Evolutionary conservation across 2,113 vertebrate species (phyloP).

Genomic region (Grallaria varia): DNA sequence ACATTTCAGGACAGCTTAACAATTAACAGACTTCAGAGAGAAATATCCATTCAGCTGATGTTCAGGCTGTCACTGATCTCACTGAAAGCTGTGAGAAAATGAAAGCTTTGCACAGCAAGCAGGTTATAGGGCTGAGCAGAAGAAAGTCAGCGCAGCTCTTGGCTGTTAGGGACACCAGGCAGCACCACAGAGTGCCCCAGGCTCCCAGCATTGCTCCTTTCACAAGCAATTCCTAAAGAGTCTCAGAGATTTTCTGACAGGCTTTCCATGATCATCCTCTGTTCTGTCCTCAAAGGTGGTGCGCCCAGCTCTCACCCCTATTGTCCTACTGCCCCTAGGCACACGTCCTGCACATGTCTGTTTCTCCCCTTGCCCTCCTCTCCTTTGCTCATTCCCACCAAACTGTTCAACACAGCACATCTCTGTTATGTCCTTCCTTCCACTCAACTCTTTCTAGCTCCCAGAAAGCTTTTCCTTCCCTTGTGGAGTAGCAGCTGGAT

Average conservation of each 20-base stretch:
- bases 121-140: not conserved
- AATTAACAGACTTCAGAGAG: not conserved
- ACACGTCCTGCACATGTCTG: accelerated
- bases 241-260: not conserved
- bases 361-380: not conserved
- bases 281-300: accelerated
- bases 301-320: not conserved
- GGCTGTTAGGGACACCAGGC: accelerated
- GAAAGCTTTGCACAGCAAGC: not conserved
- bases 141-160: not conserved
- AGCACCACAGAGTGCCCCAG: not conserved
- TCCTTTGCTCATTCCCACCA: not conserved
- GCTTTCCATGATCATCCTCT: not conserved
- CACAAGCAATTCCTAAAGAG: not conserved
- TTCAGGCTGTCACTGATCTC: not conserved
- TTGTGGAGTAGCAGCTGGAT: not conserved
- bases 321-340: not conserved
- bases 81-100: not conserved
- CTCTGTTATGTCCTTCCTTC: not conserved
- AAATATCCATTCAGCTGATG: not conserved
- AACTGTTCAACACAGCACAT: not conserved
- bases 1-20: slow-evolving; percentile 20
- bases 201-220: not conserved
- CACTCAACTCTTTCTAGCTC: not conserved
- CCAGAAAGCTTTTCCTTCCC: not conserved